Percentiles rank a stretch among this genome's conserved stretches.
Conservation (phyloP, 1,140 invertebrate genomes). For the Anastatus disparis region DNA sequence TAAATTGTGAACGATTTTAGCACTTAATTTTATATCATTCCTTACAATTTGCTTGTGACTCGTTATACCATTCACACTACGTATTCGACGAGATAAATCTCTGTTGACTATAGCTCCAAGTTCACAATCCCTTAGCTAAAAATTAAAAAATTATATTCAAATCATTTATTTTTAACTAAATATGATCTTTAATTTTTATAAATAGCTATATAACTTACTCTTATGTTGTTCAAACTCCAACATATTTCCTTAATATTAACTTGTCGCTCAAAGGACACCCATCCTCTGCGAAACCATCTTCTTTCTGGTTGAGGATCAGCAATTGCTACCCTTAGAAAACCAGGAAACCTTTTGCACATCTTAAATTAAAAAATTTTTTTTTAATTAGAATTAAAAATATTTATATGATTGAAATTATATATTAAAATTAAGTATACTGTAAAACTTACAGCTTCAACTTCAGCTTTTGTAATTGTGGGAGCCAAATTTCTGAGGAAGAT, state of each 20-base stretch:
- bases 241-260: constrained; percentile 99
- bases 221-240: constrained; percentile 97
- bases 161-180: constrained; percentile 18
- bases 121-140: constrained; percentile 88
- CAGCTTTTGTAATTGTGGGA: constrained; percentile 94
- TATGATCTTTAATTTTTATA: too few relatives aligned
- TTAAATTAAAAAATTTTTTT: constrained; percentile 57
- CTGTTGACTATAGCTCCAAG: constrained; percentile 94
- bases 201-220: constrained; percentile 69
- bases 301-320: constrained; percentile 96
- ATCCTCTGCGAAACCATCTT: constrained; percentile 94
- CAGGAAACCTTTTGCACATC: constrained; percentile 94
- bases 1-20: constrained; percentile 94
- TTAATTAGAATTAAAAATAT: constrained; percentile 25
- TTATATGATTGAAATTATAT: neutral
- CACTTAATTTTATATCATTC: constrained; percentile 92
- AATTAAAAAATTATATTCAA: constrained; percentile 28
- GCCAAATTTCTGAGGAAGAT: constrained; percentile 97
- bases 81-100: constrained; percentile 90
- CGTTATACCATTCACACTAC: constrained; percentile 92
- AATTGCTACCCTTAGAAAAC: constrained; percentile 95
- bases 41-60: constrained; percentile 90
- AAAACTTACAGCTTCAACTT: constrained; percentile 89
- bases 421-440: constrained; percentile 13
- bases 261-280: constrained; percentile 96